These are phyloP conservation scores for Scotopteryx bipunctaria DNA, from an alignment of 2,888 invertebrate genomes.

Conservation along the genomic window DNA sequence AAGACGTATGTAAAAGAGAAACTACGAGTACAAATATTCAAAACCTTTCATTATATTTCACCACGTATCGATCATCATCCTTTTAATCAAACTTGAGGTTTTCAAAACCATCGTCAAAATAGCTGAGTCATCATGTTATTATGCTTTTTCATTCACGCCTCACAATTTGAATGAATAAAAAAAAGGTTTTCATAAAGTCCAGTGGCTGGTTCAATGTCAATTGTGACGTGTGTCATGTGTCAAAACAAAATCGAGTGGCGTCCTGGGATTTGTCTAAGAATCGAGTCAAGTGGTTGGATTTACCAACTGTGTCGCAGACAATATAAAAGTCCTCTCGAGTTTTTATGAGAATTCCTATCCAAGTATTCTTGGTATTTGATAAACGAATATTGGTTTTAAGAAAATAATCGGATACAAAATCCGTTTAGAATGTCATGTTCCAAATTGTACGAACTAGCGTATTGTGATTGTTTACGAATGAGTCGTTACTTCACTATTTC, in stretches of 20 bases:
- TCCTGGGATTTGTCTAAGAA: constrained; percentile 63
- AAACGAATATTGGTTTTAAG: background rate
- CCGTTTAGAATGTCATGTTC: background rate
- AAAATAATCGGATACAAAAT: background rate
- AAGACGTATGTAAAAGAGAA: background rate
- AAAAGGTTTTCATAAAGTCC: constrained; percentile 45
- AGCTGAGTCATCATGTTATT: constrained; percentile 63
- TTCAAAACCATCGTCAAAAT: constrained; percentile 37
- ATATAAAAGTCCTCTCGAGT: constrained; percentile 43
- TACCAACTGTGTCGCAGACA: constrained; percentile 57
- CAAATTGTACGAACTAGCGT: no score
- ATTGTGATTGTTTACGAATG: no score
- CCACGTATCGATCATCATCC: constrained; percentile 30
- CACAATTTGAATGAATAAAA: constrained; percentile 44
- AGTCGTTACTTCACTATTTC: no score
- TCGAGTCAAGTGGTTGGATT: constrained; percentile 45
- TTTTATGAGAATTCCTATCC: constrained; percentile 36
- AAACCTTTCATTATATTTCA: constrained; percentile 4
- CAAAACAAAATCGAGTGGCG: constrained; percentile 81
- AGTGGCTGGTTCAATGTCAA: constrained; percentile 34
- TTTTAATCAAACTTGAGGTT: constrained; percentile 25
- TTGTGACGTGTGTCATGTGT: constrained; percentile 67
- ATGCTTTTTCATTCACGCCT: constrained; percentile 56
- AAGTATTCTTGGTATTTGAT: constrained; percentile 19
- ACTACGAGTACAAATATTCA: no score